phyloP scores from a whole-genome alignment of 2,113 vertebrate species.

The Tetrax tetrax region DNA sequence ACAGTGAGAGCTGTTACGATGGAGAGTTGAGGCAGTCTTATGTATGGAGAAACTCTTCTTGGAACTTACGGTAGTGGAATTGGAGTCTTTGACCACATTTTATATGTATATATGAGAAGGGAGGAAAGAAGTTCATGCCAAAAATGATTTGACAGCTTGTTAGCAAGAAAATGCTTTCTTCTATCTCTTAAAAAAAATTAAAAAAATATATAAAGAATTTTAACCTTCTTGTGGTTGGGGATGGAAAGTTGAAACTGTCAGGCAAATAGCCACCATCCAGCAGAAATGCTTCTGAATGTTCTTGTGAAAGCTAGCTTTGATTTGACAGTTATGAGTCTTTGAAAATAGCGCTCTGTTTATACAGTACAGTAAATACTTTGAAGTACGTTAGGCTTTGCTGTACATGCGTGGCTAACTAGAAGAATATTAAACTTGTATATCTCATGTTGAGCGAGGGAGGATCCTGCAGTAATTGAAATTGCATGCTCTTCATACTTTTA shows the following conservation, averaged over 20 bases:
- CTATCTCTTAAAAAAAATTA: background rate
- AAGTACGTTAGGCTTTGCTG: constrained; percentile 28
- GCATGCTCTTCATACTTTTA: background rate
- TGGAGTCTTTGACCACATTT: background rate
- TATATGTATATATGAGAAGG: background rate
- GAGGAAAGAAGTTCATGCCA: background rate
- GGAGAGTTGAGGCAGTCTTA: background rate
- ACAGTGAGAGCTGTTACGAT: background rate
- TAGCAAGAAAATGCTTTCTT: constrained; percentile 7
- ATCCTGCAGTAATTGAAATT: background rate
- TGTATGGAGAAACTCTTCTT: background rate
- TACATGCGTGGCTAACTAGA: constrained; percentile 42
- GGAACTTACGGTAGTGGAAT: background rate
- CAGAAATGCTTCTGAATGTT: constrained; percentile 19
- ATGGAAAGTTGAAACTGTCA: constrained; percentile 39
- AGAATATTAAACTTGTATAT: constrained; percentile 25
- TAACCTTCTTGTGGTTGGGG: constrained; percentile 8
- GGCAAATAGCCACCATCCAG: constrained; percentile 52
- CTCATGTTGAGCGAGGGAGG: constrained; percentile 26
- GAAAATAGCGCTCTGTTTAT: constrained; percentile 51
- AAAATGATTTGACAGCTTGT: constrained; percentile 25
- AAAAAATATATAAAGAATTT: no score
- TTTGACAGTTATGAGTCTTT: constrained; percentile 57
- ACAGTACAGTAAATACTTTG: constrained; percentile 44
- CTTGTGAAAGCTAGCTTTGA: constrained; percentile 47